Base-by-base conservation (phyloP, 2,797 vertebrate genomes). In the Manis crassicaudata region DNA sequence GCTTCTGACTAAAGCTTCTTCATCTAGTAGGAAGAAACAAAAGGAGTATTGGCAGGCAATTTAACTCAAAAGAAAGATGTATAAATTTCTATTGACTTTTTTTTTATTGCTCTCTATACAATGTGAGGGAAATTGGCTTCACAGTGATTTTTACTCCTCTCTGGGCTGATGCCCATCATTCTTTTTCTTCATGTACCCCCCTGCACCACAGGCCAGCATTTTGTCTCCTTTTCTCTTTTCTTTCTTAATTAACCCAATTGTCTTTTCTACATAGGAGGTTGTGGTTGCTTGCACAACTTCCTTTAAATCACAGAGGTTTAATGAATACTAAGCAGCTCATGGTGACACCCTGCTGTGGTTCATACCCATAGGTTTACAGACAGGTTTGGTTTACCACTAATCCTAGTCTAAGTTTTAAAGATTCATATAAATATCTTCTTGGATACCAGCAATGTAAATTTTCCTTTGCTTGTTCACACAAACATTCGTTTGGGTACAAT, bases 381-480 rank as follows among this genome's bases (percentile, higher is more conserved):
- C n/a, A 75, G n/a, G 20, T 91, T 83, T 91, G 4, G 7, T 63
- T 95, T 92, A 72, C 37, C n/a, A 86, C 68, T 75, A 82, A 63
- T 96, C 21, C 52, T 87, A 43, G 18, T 88, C 5, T 92, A 72
- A 72, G 88, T 95, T 90, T 86, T 93, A 85, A 77, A 97, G 16
- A 85, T 67, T 91, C 43, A 79, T 25, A 25, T 85, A 82, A 82
- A 9, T 91, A 70, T 68, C 27, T 93, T 96, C 56, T 87, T 88
- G 3, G 95, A 43, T 73, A 85, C 9, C 35, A 63, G 12, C 9
- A 93, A 29, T 65, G 27, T 90, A 84, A 73, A 58, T 90, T 94
- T 95, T 88, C n/a, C 37, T 94, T 94, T 94, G 2, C 46, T 94
- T 89, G 29, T 88, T 94, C 21, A 65, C 14, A 92, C 11, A 96